A percentile compares a stretch with the other conserved stretches of the same genome.
Evolutionary conservation across 2,797 vertebrate genomes (phyloP).

Genomic region (Otus scops): DNA sequence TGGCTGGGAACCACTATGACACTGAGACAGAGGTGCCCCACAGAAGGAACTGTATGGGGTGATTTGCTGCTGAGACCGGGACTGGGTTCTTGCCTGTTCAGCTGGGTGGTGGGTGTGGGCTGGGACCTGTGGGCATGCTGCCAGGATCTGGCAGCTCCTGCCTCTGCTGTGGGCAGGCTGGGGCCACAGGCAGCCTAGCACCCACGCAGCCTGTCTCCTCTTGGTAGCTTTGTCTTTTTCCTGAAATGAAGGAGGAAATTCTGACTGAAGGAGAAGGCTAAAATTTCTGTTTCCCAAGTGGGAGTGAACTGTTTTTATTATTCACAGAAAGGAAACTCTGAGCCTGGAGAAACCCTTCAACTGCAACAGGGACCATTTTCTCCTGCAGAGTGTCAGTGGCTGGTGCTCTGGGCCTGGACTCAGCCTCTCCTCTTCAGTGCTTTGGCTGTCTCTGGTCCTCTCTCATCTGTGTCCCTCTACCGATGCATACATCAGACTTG

Average conservation of each 20-base stretch:
- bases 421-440: neutral
- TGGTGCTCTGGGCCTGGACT: neutral
- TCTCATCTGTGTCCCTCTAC: neutral
- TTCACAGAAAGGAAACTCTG: neutral
- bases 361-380: neutral
- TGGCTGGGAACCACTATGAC: neutral
- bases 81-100: neutral
- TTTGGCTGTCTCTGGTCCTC: neutral
- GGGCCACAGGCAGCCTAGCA: neutral
- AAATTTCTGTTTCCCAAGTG: neutral
- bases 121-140: neutral
- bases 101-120: neutral
- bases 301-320: neutral
- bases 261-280: neutral
- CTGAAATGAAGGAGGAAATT: neutral
- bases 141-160: neutral
- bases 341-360: neutral
- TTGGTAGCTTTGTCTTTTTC: neutral
- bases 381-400: neutral
- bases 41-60: neutral
- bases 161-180: accelerated
- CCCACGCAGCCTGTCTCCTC: accelerated
- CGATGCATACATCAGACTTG: accelerated
- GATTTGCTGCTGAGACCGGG: neutral
- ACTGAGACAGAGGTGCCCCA: neutral